Evolutionary conservation across 1,140 invertebrate species (phyloP).

Genomic region (Saccostrea echinata): DNA sequence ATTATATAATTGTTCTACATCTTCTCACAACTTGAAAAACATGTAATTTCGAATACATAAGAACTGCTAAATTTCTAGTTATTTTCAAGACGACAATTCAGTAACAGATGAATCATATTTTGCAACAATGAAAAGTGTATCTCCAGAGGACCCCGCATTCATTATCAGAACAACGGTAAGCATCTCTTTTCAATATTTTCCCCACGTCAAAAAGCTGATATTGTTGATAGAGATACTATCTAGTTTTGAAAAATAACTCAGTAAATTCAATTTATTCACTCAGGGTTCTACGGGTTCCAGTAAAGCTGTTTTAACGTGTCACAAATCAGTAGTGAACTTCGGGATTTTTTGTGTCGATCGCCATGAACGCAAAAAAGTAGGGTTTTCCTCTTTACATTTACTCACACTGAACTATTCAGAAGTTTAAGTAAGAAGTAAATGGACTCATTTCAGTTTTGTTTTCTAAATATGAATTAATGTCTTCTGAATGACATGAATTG

Average conservation of each 20-base stretch:
- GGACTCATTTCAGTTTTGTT: no score
- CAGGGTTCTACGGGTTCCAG: not conserved
- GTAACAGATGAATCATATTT: not conserved
- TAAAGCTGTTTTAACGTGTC: not conserved
- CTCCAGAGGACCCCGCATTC: not conserved
- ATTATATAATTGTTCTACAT: no score
- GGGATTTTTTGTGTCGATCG: not conserved
- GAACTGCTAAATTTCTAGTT: no score
- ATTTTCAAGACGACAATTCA: not conserved
- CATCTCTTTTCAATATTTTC: no score
- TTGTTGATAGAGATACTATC: no score
- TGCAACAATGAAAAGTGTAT: not conserved
- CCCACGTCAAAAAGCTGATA: no score
- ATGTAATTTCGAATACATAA: no score
- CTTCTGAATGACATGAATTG: not conserved
- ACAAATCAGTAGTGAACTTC: not conserved
- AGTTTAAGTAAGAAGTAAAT: no score
- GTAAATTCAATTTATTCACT: not conserved
- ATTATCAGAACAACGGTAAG: not conserved
- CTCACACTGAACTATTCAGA: no score
- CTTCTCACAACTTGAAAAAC: no score
- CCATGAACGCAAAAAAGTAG: not conserved
- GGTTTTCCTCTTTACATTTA: not conserved
- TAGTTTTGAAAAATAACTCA: no score
- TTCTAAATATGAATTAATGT: not conserved